Conservation (phyloP, 2,888 invertebrate species). For the Lasioglossum zephyrum region DNA sequence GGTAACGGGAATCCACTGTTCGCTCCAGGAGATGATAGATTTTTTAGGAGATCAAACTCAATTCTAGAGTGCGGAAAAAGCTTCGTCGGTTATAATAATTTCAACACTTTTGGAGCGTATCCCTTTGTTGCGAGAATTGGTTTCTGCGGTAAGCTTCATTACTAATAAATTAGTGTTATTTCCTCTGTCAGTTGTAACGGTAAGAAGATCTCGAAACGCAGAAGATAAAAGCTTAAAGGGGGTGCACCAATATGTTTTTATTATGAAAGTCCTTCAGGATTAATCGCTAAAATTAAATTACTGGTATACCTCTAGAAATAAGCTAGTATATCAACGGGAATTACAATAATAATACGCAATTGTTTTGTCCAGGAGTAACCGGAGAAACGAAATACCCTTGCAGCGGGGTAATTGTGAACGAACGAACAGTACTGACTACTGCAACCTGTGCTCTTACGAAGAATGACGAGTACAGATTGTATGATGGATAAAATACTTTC, state of each 20-base stretch:
- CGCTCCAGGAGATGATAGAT: slow-evolving; percentile 25
- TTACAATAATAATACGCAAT: neutral
- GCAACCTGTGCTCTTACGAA: slow-evolving; percentile 93
- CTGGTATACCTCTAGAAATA: too few species aligned
- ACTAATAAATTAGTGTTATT: neutral
- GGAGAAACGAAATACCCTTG: slow-evolving; percentile 91
- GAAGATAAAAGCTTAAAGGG: too few species aligned
- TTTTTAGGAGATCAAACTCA: slow-evolving; percentile 22
- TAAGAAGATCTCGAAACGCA: too few species aligned
- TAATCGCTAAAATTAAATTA: too few species aligned
- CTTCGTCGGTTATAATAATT: slow-evolving; percentile 66
- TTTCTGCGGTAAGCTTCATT: slow-evolving; percentile 88
- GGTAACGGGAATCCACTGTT: slow-evolving; percentile 36
- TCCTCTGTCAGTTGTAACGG: too few species aligned
- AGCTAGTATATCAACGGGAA: too few species aligned
- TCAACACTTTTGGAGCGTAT: slow-evolving; percentile 87
- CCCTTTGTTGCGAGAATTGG: slow-evolving; percentile 92
- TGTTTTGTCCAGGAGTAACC: slow-evolving; percentile 86
- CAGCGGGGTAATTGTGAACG: slow-evolving; percentile 89
- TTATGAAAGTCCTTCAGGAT: too few species aligned
- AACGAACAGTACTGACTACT: slow-evolving; percentile 89
- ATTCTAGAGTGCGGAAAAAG: slow-evolving; percentile 75
- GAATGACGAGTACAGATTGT: slow-evolving; percentile 91
- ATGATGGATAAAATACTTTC: slow-evolving; percentile 80
- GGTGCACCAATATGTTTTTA: too few species aligned